A percentile compares a stretch with the other conserved stretches of the same genome.
Evolutionary conservation across 2,888 invertebrate genomes (phyloP).

Genomic region (Fissipunctia ypsillon): DNA sequence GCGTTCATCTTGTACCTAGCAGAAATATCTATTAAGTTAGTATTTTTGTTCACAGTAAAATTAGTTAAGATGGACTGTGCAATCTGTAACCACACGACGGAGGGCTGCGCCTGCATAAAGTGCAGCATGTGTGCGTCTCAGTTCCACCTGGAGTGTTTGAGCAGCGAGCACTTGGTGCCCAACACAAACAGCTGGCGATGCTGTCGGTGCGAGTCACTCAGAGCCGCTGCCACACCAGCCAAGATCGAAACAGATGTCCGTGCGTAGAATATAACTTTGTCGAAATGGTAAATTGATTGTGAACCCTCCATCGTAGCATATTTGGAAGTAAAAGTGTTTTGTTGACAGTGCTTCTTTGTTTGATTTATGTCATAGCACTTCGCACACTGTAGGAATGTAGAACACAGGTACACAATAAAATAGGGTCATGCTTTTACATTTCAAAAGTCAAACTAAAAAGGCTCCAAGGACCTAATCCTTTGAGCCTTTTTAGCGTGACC

Average conservation of each 20-base stretch:
- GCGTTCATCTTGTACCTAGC: background rate
- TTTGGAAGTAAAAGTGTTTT: conserved; percentile 58
- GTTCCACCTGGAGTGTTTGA: conserved; percentile 83
- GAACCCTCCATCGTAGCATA: conserved; percentile 38
- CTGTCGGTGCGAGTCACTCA: conserved; percentile 76
- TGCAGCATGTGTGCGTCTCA: conserved; percentile 83
- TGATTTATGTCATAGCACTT: background rate
- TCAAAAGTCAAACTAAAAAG: background rate
- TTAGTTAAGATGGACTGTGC: conserved; percentile 80
- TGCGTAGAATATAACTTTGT: conserved; percentile 66
- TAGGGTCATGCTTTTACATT: background rate
- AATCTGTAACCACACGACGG: conserved; percentile 80
- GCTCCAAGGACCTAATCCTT: background rate
- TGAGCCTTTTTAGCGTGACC: background rate
- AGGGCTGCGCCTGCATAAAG: conserved; percentile 83
- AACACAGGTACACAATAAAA: background rate
- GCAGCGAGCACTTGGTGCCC: conserved; percentile 76
- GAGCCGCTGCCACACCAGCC: conserved; percentile 59
- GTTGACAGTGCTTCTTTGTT: conserved; percentile 41
- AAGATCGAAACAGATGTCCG: conserved; percentile 69
- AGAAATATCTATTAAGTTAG: background rate
- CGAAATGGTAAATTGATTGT: conserved; percentile 58
- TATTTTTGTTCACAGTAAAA: conserved; percentile 49
- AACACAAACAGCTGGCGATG: conserved; percentile 82
- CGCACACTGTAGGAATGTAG: background rate